Evolutionary conservation across 53 echinoderm and acorn worm genomes (phyloP).

Genomic region (Echinometra lucunter): DNA sequence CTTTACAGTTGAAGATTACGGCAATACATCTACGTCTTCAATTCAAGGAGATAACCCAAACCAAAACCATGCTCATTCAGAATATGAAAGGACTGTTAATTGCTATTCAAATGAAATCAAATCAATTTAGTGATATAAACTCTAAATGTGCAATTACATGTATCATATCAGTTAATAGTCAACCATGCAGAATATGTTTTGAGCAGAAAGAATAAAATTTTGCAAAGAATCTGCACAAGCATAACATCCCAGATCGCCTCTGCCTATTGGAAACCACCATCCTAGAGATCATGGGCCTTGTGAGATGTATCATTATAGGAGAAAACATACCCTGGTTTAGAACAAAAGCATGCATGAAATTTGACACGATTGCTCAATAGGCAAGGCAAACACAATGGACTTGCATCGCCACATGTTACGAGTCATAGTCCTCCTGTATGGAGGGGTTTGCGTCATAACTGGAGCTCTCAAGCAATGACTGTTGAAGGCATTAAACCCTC

Average conservation of each 20-base stretch:
- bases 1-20: neutral
- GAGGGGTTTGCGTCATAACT: conserved; percentile 61
- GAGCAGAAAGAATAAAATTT: neutral
- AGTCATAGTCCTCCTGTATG: neutral
- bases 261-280: neutral
- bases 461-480: conserved; percentile 40
- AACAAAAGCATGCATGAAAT: conserved; percentile 46
- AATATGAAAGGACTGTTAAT: too few species aligned
- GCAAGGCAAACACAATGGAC: conserved; percentile 45
- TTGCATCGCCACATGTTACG: conserved; percentile 43
- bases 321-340: conserved; percentile 40
- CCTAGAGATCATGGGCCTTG: neutral
- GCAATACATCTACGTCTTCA: too few species aligned
- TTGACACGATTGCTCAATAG: conserved; percentile 43
- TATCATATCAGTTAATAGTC: too few species aligned
- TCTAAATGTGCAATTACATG: too few species aligned
- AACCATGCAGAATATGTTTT: neutral
- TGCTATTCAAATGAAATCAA: too few species aligned
- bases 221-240: neutral
- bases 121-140: too few species aligned
- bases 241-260: too few species aligned
- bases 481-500: conserved; percentile 60
- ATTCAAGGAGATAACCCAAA: too few species aligned
- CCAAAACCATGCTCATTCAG: too few species aligned
- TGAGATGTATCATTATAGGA: neutral